Percentiles rank a stretch among this genome's conserved stretches.
Conservation (phyloP, 2,888 invertebrate genomes). For the Drosophila quinaria region DNA sequence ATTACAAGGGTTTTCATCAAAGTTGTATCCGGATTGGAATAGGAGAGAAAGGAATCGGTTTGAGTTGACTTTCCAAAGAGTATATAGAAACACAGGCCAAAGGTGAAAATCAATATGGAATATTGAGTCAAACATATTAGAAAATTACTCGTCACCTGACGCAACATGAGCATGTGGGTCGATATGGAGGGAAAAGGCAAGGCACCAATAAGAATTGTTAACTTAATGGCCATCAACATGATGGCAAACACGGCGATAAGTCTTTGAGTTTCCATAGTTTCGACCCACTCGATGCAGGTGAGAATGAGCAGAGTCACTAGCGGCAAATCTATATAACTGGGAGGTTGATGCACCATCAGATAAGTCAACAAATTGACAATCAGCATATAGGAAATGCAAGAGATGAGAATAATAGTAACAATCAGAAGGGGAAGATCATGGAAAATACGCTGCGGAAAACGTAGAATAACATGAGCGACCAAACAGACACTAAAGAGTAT, state of each 20-base stretch:
- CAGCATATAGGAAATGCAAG: constrained; percentile 3
- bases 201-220: constrained; percentile 91
- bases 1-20: constrained; percentile 93
- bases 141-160: constrained; percentile 92
- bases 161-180: constrained; percentile 93
- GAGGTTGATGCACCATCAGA: constrained; percentile 88
- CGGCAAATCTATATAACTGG: constrained; percentile 91
- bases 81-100: constrained; percentile 92
- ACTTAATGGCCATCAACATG: constrained; percentile 90
- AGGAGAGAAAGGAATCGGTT: constrained; percentile 87
- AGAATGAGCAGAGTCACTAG: constrained; percentile 88
- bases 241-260: constrained; percentile 90
- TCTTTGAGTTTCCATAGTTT: constrained; percentile 87
- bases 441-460: constrained; percentile 88
- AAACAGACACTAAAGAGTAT: constrained; percentile 89
- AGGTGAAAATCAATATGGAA: constrained; percentile 92
- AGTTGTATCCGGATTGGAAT: constrained; percentile 87
- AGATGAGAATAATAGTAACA: constrained; percentile 83
- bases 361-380: constrained; percentile 89
- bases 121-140: constrained; percentile 92
- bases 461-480: constrained; percentile 89
- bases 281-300: constrained; percentile 87
- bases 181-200: constrained; percentile 89
- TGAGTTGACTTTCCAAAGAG: constrained; percentile 88
- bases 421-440: constrained; percentile 87